These are phyloP conservation scores for Chionodraco myersi DNA, from an alignment of 2,113 vertebrate genomes.

Conservation along the genomic window DNA sequence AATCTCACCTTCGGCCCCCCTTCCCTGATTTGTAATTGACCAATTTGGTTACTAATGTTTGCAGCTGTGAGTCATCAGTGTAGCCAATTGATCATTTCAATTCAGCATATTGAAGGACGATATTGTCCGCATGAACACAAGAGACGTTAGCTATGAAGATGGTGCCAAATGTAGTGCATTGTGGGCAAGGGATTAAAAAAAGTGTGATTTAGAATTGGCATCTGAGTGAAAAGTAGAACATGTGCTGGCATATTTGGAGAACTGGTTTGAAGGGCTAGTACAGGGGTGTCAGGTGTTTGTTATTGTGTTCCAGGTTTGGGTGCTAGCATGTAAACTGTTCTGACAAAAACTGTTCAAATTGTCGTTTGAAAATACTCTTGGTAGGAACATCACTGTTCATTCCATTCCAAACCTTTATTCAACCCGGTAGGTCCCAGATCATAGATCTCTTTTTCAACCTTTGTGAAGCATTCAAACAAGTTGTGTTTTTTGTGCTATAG, in stretches of 20 bases:
- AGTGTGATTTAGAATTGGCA: conserved; percentile 26
- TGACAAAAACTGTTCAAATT: neutral
- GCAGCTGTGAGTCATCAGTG: conserved; percentile 65
- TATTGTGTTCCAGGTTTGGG: conserved; percentile 20
- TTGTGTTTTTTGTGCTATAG: neutral
- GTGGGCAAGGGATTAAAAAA: neutral
- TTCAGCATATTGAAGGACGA: conserved; percentile 44
- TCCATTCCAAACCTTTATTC: too few species aligned
- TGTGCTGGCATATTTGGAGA: conserved; percentile 30
- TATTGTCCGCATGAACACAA: conserved; percentile 32
- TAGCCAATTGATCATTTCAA: conserved; percentile 48
- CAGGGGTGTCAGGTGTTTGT: conserved; percentile 32
- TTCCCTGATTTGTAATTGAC: conserved; percentile 54
- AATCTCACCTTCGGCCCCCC: conserved; percentile 42
- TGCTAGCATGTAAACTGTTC: conserved; percentile 23
- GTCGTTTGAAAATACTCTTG: too few species aligned
- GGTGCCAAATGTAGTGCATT: conserved; percentile 48
- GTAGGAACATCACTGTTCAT: too few species aligned
- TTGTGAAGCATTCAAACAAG: neutral
- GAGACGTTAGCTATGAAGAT: conserved; percentile 30
- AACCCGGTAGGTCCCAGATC: too few species aligned
- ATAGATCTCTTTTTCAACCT: too few species aligned
- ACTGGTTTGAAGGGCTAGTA: conserved; percentile 39
- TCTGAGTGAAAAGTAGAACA: conserved; percentile 42
- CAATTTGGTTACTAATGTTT: conserved; percentile 66